A percentile compares a stretch with the other conserved stretches of the same genome.
Evolutionary conservation across 2,888 invertebrate species (phyloP).

Genomic region (Leucophenga maculata): DNA sequence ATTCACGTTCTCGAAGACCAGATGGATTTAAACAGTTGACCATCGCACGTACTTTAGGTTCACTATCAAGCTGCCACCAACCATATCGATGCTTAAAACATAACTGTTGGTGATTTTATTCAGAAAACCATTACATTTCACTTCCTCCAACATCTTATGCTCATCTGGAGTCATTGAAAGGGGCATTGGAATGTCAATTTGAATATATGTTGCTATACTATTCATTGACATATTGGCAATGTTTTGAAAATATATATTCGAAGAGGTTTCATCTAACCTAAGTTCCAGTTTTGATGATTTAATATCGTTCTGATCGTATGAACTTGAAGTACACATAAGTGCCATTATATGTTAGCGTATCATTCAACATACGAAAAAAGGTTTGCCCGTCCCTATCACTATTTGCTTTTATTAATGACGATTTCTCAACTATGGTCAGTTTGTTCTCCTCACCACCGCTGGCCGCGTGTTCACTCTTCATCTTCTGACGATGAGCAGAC

Average conservation of each 20-base stretch:
- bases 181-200: conserved; percentile 87
- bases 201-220: conserved; percentile 77
- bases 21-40: conserved; percentile 85
- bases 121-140: conserved; percentile 79
- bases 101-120: conserved; percentile 79
- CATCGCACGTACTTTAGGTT: conserved; percentile 81
- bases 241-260: conserved; percentile 69
- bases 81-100: conserved; percentile 84
- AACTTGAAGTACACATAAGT: conserved; percentile 33
- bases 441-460: conserved; percentile 66
- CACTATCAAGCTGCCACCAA: conserved; percentile 92
- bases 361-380: conserved; percentile 71
- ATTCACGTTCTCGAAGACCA: conserved; percentile 91
- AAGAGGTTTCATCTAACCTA: conserved; percentile 68
- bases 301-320: conserved; percentile 35
- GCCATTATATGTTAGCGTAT: conserved; percentile 59
- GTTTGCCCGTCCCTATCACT: conserved; percentile 53
- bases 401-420: background rate
- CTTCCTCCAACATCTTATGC: conserved; percentile 78
- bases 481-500: conserved; percentile 63
- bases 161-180: conserved; percentile 86
- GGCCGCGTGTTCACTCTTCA: conserved; percentile 50
- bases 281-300: conserved; percentile 65
- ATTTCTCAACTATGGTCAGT: conserved; percentile 2
- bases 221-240: conserved; percentile 72